Base-by-base conservation (phyloP, 2,113 vertebrate genomes). In the Stigmatopora nigra region DNA sequence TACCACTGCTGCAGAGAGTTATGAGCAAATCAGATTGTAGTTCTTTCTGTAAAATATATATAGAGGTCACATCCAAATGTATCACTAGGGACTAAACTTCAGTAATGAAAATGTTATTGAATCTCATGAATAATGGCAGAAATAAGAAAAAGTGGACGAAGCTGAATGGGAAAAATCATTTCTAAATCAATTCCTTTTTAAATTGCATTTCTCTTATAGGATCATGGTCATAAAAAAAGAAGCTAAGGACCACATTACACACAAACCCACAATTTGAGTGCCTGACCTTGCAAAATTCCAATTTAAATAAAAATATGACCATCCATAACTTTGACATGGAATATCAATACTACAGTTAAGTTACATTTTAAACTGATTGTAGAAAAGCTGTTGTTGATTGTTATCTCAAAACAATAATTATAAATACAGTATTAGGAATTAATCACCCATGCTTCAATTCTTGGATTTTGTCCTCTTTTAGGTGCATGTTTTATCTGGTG, bases 31-130 rank as follows among this genome's bases (percentile, higher is more conserved):
- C 36, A 15, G n/a, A 58, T 72, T 67, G 73, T 45, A 19, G 47
- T 25, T 59, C 60, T 62, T 63, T 49, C 65, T 76, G 75, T 49
- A 65, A 68, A 65, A 58, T 73, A 76, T 78, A 73, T 31, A 73
- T 31, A 68, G n/a, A 17, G 31, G 47, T 63, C 41, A 35, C 49
- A 53, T 59, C 36, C 49, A 63, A 46, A 65, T 64, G 52, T 20
- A 56, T 45, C 53, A 16, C 22, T 11, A 11, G 19, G 25, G n/a
- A 10, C 38, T 7, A 3, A 2, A 60, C 10, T 59, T 31, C 25
- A 31, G 25, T 31, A 31, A 16, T n/a, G 11, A 16, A 38, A 38
- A 36, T 36, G 17, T 59, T 19, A 52, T 52, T n/a, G 7, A 38
- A 5, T 59, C 25, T 57, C 8, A 38, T 59, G 25, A n/a, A 38